Base-by-base conservation (phyloP, 2,888 invertebrate species). In the Chrysolina haemoptera region DNA sequence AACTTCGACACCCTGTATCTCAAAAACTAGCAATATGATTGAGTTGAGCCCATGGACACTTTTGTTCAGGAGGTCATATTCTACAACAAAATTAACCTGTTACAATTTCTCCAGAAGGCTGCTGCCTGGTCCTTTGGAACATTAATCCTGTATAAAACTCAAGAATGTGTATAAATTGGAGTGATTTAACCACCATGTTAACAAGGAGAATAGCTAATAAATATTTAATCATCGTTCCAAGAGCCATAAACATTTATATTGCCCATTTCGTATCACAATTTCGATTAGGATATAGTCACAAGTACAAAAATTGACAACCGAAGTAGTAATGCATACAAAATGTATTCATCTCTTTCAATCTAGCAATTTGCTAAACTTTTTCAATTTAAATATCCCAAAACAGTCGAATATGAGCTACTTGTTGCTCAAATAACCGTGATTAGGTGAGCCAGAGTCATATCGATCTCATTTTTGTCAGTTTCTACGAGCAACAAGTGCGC, bases 401-500 rank as follows among this genome's bases (percentile, higher is more conserved):
- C 41, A 64, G 69, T 50, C 48, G 20, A 50, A 67, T 68, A 68
- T 68, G 62, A 41, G 41, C 68, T 71, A 82, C 82, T 82, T 82
- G 81, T 82, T 82, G 81, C 81, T 81, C 73, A 76, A 81, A 79
- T 76, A 64, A 76, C 76, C 72, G 71, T 79, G 76, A 76, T 79
- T 74, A 80, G 78, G 77, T 80, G 79, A 79, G 78, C 81, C 80
- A 75, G 71, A 79, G 78, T 76, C 76, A 78, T 82, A 82, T 82
- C 81, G 82, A 82, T 82, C 81, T 79, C 77, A 78, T 78, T 79
- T 81, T 82, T 75, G 80, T 80, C 76, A 80, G 81, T 77, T 71
- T 76, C 79, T 80, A 80, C 76, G 78, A 80, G 81, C 84, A 83
- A 83, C 84, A 83, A 84, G 83, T 84, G 78, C 83, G 84, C 78